Evolutionary conservation across 2,888 invertebrate species (phyloP).

Genomic region (Eristalis arbustorum): DNA sequence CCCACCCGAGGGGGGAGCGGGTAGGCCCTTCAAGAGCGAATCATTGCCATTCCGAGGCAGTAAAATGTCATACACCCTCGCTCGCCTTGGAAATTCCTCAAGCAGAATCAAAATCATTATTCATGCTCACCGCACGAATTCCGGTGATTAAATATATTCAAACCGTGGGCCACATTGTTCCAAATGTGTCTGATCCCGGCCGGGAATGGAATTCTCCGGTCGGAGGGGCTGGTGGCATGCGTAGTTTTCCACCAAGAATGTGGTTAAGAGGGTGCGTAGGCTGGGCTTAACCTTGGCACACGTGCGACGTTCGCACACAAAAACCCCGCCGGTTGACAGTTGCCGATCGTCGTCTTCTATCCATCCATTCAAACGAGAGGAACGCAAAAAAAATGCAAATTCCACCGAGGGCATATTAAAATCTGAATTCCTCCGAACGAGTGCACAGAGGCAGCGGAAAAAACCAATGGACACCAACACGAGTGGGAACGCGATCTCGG

Average conservation of each 20-base stretch:
- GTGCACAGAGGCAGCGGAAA: neutral
- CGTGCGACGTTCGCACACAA: too few species aligned
- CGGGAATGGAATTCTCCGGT: neutral
- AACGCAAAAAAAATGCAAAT: too few species aligned
- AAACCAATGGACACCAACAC: neutral
- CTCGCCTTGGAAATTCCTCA: neutral
- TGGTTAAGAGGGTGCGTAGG: too few species aligned
- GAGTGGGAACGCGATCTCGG: neutral
- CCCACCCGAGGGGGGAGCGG: neutral
- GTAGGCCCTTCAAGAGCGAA: neutral
- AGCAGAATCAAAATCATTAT: neutral
- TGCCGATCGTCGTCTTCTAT: too few species aligned
- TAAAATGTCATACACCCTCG: too few species aligned
- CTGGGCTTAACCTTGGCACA: too few species aligned
- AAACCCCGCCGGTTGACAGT: too few species aligned
- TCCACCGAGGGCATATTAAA: neutral
- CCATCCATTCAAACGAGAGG: too few species aligned
- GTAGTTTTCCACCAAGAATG: neutral
- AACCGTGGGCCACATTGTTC: neutral
- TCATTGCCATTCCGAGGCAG: neutral
- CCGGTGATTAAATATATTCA: neutral
- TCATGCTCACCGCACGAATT: neutral
- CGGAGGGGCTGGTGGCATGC: neutral
- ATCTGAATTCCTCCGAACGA: neutral
- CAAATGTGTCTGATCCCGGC: neutral